Percentiles rank a stretch among this genome's conserved stretches.
phyloP scores from a whole-genome alignment of 2,113 vertebrate species.

The Eubucco bourcierii region DNA sequence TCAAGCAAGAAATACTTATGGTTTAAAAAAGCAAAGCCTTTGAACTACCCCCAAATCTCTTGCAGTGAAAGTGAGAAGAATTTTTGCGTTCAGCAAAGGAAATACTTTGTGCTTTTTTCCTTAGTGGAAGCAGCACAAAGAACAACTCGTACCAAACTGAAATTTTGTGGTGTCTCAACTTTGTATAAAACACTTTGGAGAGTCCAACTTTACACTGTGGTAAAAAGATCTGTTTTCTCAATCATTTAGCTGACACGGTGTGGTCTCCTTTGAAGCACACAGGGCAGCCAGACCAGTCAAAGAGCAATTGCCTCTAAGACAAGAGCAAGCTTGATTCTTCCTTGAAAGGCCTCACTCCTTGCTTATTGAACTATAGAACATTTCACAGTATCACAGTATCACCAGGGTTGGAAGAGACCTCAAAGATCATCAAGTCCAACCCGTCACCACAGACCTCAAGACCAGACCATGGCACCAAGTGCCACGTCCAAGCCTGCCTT shows the following conservation, averaged over 20 bases:
- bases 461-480: too few species aligned
- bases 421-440: too few species aligned
- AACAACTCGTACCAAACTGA: constrained; percentile 3
- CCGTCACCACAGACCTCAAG: too few species aligned
- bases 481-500: too few species aligned
- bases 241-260: not conserved
- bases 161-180: constrained; percentile 53
- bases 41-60: constrained; percentile 19
- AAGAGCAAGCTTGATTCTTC: not conserved
- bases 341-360: not conserved
- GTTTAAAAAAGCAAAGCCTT: constrained; percentile 33
- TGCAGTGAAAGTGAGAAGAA: constrained; percentile 35
- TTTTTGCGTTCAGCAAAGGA: constrained; percentile 50
- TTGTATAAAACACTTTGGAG: constrained; percentile 37
- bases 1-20: constrained; percentile 6
- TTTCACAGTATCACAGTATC: too few species aligned
- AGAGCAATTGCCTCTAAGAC: constrained; percentile 11
- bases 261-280: constrained; percentile 14
- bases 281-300: not conserved
- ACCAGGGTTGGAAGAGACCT: too few species aligned
- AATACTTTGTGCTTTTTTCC: not conserved
- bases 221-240: constrained; percentile 25
- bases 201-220: constrained; percentile 9
- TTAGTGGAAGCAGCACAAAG: constrained; percentile 41
- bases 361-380: not conserved